Evolutionary conservation across 2,888 invertebrate genomes (phyloP).

Genomic region (Caenorhabditis plicata): DNA sequence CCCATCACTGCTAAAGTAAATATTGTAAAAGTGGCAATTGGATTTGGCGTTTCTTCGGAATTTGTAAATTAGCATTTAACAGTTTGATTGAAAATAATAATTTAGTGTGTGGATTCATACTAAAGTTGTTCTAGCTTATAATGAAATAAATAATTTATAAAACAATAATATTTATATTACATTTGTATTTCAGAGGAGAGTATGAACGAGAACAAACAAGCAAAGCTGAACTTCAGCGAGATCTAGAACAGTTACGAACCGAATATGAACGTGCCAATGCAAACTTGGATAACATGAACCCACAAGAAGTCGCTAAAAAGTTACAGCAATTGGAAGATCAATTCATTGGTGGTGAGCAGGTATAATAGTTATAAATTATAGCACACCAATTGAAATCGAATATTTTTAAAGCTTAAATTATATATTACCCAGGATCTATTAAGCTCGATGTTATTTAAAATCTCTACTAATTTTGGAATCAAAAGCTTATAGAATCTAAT

Average conservation of each 20-base stretch:
- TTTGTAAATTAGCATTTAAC: too few species aligned
- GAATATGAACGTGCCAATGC: constrained; percentile 69
- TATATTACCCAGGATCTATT: too few species aligned
- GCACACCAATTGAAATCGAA: background rate
- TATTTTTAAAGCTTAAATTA: constrained; percentile 58
- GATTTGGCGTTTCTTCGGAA: too few species aligned
- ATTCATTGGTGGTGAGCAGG: constrained; percentile 80
- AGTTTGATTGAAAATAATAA: background rate
- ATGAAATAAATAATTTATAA: background rate
- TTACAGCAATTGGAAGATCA: constrained; percentile 75
- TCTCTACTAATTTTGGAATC: too few species aligned
- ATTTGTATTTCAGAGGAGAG: constrained; percentile 60
- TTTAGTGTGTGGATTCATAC: too few species aligned
- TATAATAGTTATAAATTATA: background rate
- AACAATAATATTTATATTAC: background rate
- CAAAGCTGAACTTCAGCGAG: constrained; percentile 71
- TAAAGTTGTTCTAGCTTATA: too few species aligned
- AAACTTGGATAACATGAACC: constrained; percentile 46
- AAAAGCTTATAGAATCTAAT: too few species aligned
- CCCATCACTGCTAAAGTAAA: too few species aligned
- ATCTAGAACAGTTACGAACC: constrained; percentile 71
- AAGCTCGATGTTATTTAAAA: too few species aligned
- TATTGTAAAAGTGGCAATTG: too few species aligned
- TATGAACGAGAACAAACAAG: constrained; percentile 69
- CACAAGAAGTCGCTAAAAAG: constrained; percentile 59